Base-by-base conservation (phyloP, 2,797 vertebrate species). In the Neopelma chrysocephalum region DNA sequence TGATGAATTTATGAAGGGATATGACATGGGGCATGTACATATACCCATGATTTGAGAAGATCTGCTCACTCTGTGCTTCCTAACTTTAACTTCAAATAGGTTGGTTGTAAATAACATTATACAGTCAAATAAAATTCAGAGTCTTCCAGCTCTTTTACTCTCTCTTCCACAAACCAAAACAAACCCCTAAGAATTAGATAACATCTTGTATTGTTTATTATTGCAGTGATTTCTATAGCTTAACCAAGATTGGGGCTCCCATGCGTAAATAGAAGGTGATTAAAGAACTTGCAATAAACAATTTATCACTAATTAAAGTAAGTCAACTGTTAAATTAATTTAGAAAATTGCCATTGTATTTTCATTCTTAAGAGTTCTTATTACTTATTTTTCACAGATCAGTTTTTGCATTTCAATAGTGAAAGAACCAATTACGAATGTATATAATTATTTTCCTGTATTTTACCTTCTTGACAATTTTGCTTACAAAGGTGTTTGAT, bases 301-400 rank as follows among this genome's bases (percentile, higher is more conserved):
- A 61, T 95, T 96, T 97, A 60, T 77, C 66, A 62, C 29, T 93
- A 93, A 93, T 91, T 94, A 90, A 91, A 95, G 20, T n/a, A 88
- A 94, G 57, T 61, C 94, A 96, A 43, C 60, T 84, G 87, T 93
- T 89, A 94, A 94, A 95, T 96, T 81, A 88, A 78, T 89, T 95
- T 93, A 93, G 65, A 95, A 92, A 82, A 86, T 43, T 64, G 11
- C 43, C 43, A 66, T 89, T 94, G 57, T 77, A 86, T 89, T 95
- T 82, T 82, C n/a, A 66, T 19, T 82, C 26, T 54, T 87, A 90
- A 73, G 70, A 92, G 36, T 43, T 90, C 51, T 47, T 92, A 65
- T 54, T 72, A 79, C 76, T 91, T 86, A 54, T 77, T 94, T 94
- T 82, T 93, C 66, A 81, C 32, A 90, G 54, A 94, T 78, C 82